phyloP scores from a whole-genome alignment of 2,113 vertebrate species.

The Empidonax traillii region DNA sequence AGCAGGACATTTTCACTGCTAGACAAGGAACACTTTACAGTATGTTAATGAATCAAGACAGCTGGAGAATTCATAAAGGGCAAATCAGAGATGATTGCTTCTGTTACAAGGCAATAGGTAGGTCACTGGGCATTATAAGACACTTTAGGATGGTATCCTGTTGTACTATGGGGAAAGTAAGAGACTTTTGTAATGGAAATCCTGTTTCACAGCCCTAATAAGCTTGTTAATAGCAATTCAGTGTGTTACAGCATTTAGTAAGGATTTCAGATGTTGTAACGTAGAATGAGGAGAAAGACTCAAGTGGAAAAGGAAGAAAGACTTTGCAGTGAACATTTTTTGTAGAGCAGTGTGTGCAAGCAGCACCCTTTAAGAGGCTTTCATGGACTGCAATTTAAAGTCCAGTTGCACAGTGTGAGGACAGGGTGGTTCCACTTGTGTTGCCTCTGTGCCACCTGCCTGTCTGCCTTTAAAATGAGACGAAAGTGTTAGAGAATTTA shows the following conservation, averaged over 20 bases:
- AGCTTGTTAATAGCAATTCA: slow-evolving; percentile 54
- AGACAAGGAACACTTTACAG: slow-evolving; percentile 21
- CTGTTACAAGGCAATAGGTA: slow-evolving; percentile 58
- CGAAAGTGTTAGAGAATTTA: not conserved
- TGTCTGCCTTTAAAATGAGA: not conserved
- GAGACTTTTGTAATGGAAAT: slow-evolving; percentile 36
- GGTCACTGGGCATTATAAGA: slow-evolving; percentile 54
- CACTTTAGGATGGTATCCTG: slow-evolving; percentile 10
- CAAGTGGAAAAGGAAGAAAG: not conserved
- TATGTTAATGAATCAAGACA: slow-evolving; percentile 55
- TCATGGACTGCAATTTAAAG: not conserved
- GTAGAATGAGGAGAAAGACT: not conserved
- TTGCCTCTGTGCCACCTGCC: not conserved
- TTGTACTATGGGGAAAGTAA: slow-evolving; percentile 7
- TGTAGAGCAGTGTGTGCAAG: not conserved
- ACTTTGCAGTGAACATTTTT: not conserved
- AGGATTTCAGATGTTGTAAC: slow-evolving; percentile 41
- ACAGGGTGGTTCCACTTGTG: not conserved
- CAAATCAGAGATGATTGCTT: slow-evolving; percentile 47
- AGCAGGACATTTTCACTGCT: slow-evolving; percentile 34
- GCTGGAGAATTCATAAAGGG: slow-evolving; percentile 54
- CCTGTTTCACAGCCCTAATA: slow-evolving; percentile 53
- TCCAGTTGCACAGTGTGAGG: not conserved
- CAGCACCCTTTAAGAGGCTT: not conserved
- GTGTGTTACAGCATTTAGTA: slow-evolving; percentile 19